phyloP scores from a whole-genome alignment of 2,888 invertebrate genomes.

The Drosophila peninsularis region DNA sequence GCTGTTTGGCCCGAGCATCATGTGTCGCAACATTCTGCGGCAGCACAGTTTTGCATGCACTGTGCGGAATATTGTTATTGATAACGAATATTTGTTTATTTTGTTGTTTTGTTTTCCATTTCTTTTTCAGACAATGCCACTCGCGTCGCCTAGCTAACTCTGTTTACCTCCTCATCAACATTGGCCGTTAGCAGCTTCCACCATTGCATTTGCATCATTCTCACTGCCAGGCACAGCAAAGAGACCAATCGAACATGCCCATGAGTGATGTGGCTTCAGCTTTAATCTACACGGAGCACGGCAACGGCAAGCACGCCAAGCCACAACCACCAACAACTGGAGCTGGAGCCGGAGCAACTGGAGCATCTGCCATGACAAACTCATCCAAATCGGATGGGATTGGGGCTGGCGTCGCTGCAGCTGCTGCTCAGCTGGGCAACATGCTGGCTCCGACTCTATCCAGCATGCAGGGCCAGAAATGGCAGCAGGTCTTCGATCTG shows the following conservation, averaged over 20 bases:
- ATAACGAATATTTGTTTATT: not conserved
- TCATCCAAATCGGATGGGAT: slow-evolving; percentile 51
- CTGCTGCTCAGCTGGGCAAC: slow-evolving; percentile 38
- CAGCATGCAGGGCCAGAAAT: slow-evolving; percentile 77
- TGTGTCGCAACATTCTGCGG: slow-evolving; percentile 19
- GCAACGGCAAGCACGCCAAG: slow-evolving; percentile 53
- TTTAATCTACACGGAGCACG: slow-evolving; percentile 59
- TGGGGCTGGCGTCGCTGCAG: slow-evolving; percentile 21
- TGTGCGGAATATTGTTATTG: slow-evolving; percentile 5
- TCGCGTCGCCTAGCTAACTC: slow-evolving; percentile 59
- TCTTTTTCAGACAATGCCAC: slow-evolving; percentile 49
- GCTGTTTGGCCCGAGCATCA: slow-evolving; percentile 35
- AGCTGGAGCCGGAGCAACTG: slow-evolving; percentile 5
- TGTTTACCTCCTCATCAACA: slow-evolving; percentile 54
- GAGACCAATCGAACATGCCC: slow-evolving; percentile 53
- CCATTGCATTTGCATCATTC: slow-evolving; percentile 42
- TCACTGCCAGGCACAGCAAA: slow-evolving; percentile 27
- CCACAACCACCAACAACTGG: not conserved
- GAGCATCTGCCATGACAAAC: slow-evolving; percentile 51
- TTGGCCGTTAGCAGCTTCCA: slow-evolving; percentile 49
- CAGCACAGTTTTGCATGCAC: slow-evolving; percentile 27
- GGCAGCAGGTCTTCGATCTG: slow-evolving; percentile 80
- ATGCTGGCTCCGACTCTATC: slow-evolving; percentile 43
- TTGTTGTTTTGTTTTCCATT: not conserved
- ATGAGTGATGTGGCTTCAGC: slow-evolving; percentile 66